Evolutionary conservation across 1,140 invertebrate species (phyloP).

Genomic region (Nasonia vitripennis): DNA sequence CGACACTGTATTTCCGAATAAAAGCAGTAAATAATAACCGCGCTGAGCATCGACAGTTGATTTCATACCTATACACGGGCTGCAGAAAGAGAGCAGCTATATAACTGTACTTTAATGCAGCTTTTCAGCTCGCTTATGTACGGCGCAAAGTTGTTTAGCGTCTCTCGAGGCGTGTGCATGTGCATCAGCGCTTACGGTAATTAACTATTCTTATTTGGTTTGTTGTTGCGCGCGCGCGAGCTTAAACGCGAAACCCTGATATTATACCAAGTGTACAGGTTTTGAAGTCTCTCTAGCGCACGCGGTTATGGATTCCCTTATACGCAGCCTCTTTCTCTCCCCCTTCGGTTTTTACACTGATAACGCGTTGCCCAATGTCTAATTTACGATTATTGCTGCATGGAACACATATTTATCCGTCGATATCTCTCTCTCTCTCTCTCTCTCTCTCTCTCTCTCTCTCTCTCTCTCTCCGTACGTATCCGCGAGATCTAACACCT

Average conservation of each 20-base stretch:
- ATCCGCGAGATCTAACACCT: too few species aligned
- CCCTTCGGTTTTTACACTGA: neutral
- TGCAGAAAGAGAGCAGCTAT: neutral
- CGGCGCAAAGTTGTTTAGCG: neutral
- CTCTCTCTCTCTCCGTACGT: too few species aligned
- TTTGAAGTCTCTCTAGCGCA: too few species aligned
- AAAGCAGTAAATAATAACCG: conserved; percentile 16
- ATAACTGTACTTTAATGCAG: neutral
- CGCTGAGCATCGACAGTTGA: neutral
- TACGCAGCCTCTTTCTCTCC: neutral
- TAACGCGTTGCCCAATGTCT: neutral
- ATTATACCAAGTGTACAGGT: neutral
- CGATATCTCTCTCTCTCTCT: too few species aligned
- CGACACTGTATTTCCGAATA: too few species aligned
- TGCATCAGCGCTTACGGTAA: neutral
- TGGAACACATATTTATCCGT: neutral
- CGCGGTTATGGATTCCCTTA: neutral
- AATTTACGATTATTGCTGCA: neutral
- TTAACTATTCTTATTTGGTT: neutral
- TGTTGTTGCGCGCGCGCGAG: neutral
- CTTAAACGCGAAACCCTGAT: neutral
- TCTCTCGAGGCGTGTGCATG: neutral
- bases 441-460: too few species aligned
- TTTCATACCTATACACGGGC: neutral
- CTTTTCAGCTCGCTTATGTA: neutral